Evolutionary conservation across 2,888 invertebrate species (phyloP), one percentile per base, ranked within the genome.

Genomic region (Axea sp.): DNA sequence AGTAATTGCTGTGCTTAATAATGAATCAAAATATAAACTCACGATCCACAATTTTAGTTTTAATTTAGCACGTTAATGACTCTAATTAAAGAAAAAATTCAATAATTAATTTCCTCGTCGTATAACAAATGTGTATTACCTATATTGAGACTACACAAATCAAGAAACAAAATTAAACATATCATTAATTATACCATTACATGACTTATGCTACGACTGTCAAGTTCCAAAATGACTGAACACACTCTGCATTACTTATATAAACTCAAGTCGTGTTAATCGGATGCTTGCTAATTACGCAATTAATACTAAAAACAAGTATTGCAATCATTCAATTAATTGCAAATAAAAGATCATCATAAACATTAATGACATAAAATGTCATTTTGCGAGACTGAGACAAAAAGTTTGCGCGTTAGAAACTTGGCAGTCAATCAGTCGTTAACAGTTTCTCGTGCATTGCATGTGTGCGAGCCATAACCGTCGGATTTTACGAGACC

Each of bases 401-500:
- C 22, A 53, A 55, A 39, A 39, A 39, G 11, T 30, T 14, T 15
- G 9, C 26, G 30, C n/a, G 55, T 26, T 19, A 64, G 57, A 28
- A 57, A 57, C 57, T 41, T 31, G 30, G 31, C 37, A 39, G 55
- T 45, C 39, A 68, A 59, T 68, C 41, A 65, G 28, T 39, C 28
- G 60, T 67, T 71, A 72, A 75, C 60, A 60, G 67, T 35, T 41
- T 28, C 51, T 51, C 39, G 53, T 22, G 33, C 37, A 11, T 65
- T 59, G 76, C 80, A 76, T 72, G 77, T 76, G 78, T 77, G 69
- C 68, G 75, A 31, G 33, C 49, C 59, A 62, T 51, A 76, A 73
- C 76, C 65, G 81, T 76, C 76, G 62, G 60, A 78, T 78, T 82
- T 84, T 83, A 83, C 78, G 82, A 83, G 81, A 84, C 84, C 84